phyloP scores from a whole-genome alignment of 64 coral and sea anemone genomes.

The Acropora yongei region DNA sequence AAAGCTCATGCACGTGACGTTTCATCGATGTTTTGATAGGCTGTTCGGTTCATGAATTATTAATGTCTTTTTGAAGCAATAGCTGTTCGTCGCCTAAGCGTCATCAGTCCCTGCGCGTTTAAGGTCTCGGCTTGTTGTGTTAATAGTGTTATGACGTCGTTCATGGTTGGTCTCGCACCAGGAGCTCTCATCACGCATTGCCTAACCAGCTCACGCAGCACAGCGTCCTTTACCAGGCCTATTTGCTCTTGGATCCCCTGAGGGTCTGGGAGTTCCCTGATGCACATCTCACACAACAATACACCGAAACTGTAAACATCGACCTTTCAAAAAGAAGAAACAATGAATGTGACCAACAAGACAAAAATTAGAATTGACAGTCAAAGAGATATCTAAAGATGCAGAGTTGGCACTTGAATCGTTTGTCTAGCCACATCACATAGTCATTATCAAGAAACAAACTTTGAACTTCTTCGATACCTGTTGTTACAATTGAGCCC shows the following conservation, averaged over 20 bases:
- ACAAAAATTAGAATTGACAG: background rate
- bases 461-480: background rate
- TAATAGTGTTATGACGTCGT: conserved; percentile 62
- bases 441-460: too few relatives aligned
- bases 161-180: conserved; percentile 62
- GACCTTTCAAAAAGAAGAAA: conserved; percentile 13
- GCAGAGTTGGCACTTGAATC: too few relatives aligned
- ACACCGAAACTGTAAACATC: conserved; percentile 91
- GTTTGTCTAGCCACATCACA: background rate
- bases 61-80: too few relatives aligned
- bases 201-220: conserved; percentile 82
- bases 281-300: conserved; percentile 93
- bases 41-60: too few relatives aligned
- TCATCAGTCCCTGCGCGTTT: conserved; percentile 50
- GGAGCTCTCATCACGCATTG: conserved; percentile 62
- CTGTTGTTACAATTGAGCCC: background rate
- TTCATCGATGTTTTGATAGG: too few relatives aligned
- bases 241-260: conserved; percentile 84
- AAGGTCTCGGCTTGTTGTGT: conserved; percentile 58
- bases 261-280: conserved; percentile 89
- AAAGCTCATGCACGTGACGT: too few relatives aligned
- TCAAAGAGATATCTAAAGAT: background rate
- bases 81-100: conserved; percentile 65
- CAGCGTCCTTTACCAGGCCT: conserved; percentile 78
- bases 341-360: background rate